These are phyloP conservation scores for Odocoileus virginianus DNA, from an alignment of 2,113 vertebrate genomes.

Conservation along the genomic window DNA sequence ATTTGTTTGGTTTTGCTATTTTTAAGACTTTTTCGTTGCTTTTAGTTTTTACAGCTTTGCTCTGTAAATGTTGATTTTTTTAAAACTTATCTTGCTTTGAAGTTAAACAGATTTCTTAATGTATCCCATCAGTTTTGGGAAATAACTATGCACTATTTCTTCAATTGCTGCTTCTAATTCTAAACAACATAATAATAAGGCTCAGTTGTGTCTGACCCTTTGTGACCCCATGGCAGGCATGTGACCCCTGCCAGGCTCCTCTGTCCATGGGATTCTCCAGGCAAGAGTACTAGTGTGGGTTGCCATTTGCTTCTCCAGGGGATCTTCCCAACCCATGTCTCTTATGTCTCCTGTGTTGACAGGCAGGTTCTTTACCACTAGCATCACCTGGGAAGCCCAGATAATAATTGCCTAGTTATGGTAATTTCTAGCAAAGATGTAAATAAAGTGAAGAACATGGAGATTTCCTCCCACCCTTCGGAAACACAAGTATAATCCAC, in stretches of 20 bases:
- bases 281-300: neutral
- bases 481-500: neutral
- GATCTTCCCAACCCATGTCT: neutral
- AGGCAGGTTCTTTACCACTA: neutral
- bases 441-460: neutral
- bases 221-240: neutral
- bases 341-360: neutral
- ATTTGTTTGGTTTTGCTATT: neutral
- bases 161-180: neutral
- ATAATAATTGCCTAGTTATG: neutral
- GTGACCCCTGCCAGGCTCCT: neutral
- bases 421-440: neutral
- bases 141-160: neutral
- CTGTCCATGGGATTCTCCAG: neutral
- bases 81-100: neutral
- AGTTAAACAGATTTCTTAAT: neutral
- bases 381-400: neutral
- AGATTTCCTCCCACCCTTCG: neutral
- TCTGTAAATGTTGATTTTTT: neutral
- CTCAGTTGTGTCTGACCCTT: neutral
- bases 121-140: neutral
- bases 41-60: neutral
- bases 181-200: neutral
- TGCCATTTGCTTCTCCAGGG: neutral
- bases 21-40: neutral